Conservation (phyloP, 23 tunicate genomes). For the Ciona savignyi region DNA sequence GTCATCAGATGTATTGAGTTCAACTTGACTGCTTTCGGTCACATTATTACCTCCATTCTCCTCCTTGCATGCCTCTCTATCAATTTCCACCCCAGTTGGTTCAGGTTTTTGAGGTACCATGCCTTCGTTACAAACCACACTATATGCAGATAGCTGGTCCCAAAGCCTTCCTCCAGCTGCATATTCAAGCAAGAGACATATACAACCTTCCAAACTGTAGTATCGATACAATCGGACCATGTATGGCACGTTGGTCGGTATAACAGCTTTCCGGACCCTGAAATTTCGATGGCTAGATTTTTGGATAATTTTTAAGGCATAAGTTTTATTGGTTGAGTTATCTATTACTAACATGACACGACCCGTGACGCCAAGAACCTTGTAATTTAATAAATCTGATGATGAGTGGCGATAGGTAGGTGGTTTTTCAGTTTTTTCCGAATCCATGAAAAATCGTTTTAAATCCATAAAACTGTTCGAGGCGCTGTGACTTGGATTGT, state of each 20-base stretch:
- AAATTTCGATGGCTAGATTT: conserved; percentile 23
- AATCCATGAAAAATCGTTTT: conserved; percentile 17
- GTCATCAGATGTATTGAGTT: background rate
- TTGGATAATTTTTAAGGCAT: conserved; percentile 23
- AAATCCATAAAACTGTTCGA: conserved; percentile 22
- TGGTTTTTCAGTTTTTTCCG: background rate
- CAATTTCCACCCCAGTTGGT: background rate
- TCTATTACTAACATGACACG: conserved; percentile 45
- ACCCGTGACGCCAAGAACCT: conserved; percentile 49
- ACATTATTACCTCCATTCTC: background rate
- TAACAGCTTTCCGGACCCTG: conserved; percentile 42
- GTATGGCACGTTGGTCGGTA: conserved; percentile 76
- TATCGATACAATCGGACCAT: conserved; percentile 60
- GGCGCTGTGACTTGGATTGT: background rate
- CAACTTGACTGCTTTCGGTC: background rate
- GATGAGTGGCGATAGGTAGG: conserved; percentile 30
- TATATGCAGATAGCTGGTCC: background rate
- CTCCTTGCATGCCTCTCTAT: background rate
- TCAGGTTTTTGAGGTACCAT: too few relatives aligned
- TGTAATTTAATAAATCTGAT: conserved; percentile 31
- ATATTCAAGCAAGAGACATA: conserved; percentile 43
- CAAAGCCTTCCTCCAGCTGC: conserved; percentile 16
- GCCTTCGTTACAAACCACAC: background rate
- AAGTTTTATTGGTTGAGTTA: conserved; percentile 13
- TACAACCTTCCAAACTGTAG: conserved; percentile 38